Conservation (phyloP, 1,140 invertebrate species). For the Euschistus heros region DNA sequence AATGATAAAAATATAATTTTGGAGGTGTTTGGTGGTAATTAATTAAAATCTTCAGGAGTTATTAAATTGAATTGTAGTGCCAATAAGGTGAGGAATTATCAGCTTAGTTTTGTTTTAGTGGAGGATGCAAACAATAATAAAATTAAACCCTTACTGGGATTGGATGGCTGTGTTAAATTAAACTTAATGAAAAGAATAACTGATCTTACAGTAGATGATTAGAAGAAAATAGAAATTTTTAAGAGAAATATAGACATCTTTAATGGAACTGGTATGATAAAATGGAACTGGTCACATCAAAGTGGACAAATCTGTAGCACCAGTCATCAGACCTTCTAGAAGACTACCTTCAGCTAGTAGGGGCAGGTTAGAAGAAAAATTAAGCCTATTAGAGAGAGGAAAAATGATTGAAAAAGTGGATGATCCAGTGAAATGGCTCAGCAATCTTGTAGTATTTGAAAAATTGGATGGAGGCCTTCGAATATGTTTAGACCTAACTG, state of each 20-base stretch:
- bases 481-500: constrained; percentile 5
- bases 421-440: background rate
- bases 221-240: too few relatives aligned
- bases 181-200: constrained; percentile 1
- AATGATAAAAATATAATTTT: constrained; percentile 4
- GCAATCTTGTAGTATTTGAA: background rate
- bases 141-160: too few relatives aligned
- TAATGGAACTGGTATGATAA: background rate
- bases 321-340: background rate
- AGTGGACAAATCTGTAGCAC: too few relatives aligned
- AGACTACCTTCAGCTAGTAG: background rate
- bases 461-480: background rate
- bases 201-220: background rate
- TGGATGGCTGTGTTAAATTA: background rate
- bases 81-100: too few relatives aligned
- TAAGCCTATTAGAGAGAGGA: background rate
- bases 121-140: too few relatives aligned
- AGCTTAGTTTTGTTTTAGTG: too few relatives aligned
- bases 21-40: background rate
- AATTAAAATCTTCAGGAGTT: background rate
- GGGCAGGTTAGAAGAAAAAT: background rate
- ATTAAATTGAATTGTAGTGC: too few relatives aligned
- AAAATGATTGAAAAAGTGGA: constrained; percentile 5
- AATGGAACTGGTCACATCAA: background rate
- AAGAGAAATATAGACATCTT: background rate